These are phyloP conservation scores for Ceraclea dissimilis DNA, from an alignment of 2,888 invertebrate genomes.

Conservation along the genomic window DNA sequence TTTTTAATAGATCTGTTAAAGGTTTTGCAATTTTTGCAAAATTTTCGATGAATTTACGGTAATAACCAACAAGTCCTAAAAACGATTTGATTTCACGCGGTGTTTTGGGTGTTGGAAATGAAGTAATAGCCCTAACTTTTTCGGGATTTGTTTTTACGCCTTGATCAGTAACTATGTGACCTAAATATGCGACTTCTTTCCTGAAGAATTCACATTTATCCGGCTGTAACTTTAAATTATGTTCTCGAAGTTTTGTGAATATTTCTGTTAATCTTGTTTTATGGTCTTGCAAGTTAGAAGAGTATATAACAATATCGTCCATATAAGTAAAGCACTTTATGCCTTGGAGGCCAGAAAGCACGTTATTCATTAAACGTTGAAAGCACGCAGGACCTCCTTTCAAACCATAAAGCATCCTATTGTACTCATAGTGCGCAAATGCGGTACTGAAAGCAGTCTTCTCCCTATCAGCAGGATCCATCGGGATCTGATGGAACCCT, in stretches of 20 bases:
- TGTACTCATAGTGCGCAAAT: background rate
- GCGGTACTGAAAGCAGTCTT: slow-evolving; percentile 5
- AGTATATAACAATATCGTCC: slow-evolving; percentile 9
- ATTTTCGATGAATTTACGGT: no score
- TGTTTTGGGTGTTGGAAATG: no score
- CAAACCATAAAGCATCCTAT: slow-evolving; percentile 5
- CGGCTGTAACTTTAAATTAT: no score
- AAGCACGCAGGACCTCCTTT: background rate
- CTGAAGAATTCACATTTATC: no score
- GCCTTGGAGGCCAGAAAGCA: slow-evolving; percentile 3
- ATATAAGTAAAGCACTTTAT: slow-evolving; percentile 3
- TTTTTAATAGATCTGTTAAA: slow-evolving; percentile 1
- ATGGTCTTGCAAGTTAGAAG: background rate
- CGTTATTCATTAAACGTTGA: slow-evolving; percentile 1
- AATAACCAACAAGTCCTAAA: no score
- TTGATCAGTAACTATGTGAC: no score
- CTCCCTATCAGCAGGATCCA: background rate
- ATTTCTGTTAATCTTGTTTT: background rate
- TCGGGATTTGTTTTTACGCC: no score
- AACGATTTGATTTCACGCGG: no score
- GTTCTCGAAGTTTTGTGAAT: background rate
- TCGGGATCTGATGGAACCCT: slow-evolving; percentile 1
- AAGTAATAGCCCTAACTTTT: no score
- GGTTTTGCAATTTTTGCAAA: slow-evolving; percentile 4
- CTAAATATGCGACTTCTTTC: no score